Percentiles rank a stretch among this genome's conserved stretches.
Evolutionary conservation across 1,140 invertebrate genomes (phyloP).

Genomic region (Trissolcus basalis): DNA sequence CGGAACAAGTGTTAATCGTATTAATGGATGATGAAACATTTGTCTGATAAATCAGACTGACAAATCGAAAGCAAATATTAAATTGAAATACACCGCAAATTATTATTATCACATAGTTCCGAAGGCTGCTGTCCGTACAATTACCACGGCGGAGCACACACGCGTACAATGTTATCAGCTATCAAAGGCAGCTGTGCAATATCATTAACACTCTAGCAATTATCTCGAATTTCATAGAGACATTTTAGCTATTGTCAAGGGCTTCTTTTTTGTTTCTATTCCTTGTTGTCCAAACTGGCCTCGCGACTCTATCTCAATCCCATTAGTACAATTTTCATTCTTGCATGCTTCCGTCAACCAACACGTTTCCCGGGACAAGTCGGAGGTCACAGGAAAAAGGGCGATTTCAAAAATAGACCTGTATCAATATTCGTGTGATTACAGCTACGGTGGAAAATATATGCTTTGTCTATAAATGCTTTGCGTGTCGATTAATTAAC

Average conservation of each 20-base stretch:
- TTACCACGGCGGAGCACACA: slow-evolving; percentile 40
- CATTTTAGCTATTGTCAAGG: slow-evolving; percentile 56
- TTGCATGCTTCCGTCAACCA: too few relatives aligned
- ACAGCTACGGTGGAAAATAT: too few relatives aligned
- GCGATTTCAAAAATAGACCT: too few relatives aligned
- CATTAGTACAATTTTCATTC: too few relatives aligned
- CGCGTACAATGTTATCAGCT: slow-evolving; percentile 31
- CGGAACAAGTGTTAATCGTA: too few relatives aligned
- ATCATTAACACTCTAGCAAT: slow-evolving; percentile 53
- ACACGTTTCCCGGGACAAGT: too few relatives aligned
- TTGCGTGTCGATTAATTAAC: too few relatives aligned
- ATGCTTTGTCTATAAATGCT: too few relatives aligned
- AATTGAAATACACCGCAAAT: slow-evolving; percentile 25
- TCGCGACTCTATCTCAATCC: background rate
- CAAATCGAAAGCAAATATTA: slow-evolving; percentile 33
- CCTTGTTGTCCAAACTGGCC: background rate
- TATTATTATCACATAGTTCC: slow-evolving; percentile 39
- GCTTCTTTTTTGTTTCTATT: slow-evolving; percentile 26
- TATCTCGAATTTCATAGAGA: slow-evolving; percentile 55
- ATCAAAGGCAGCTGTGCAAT: slow-evolving; percentile 54
- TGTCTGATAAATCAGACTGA: slow-evolving; percentile 14
- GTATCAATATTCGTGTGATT: too few relatives aligned
- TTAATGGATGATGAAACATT: too few relatives aligned
- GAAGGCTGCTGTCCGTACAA: slow-evolving; percentile 39
- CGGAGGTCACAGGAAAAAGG: too few relatives aligned